phyloP scores from a whole-genome alignment of 2,113 vertebrate species.

The Dicaeum eximium region DNA sequence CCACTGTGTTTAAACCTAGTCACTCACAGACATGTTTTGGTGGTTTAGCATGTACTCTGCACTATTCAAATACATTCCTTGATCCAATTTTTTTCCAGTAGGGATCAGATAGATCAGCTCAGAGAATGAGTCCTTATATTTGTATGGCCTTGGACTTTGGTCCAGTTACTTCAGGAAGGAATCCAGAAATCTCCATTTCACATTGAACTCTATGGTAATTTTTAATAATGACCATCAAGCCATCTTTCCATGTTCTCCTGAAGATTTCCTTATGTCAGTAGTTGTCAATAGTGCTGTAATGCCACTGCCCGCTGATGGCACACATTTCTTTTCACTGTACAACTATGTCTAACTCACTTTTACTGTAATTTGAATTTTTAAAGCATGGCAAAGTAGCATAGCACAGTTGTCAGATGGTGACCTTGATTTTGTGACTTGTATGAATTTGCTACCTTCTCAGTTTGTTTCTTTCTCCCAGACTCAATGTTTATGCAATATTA shows the following conservation, averaged over 20 bases:
- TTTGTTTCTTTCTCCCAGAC: not conserved
- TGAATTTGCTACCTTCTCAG: not conserved
- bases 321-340: not conserved
- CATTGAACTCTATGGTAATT: not conserved
- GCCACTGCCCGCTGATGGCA: not conserved
- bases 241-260: not conserved
- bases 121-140: not conserved
- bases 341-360: not conserved
- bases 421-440: not conserved
- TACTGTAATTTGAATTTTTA: not conserved
- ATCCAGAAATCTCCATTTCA: not conserved
- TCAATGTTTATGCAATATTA: not conserved
- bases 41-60: not conserved
- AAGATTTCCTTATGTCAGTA: not conserved
- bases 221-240: not conserved
- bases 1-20: not conserved
- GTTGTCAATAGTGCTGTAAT: not conserved
- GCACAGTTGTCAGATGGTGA: fast-evolving
- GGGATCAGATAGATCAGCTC: not conserved
- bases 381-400: not conserved
- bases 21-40: not conserved
- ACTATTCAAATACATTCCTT: not conserved
- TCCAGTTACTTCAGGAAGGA: not conserved
- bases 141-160: not conserved
- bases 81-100: not conserved